Conservation (phyloP, 2,113 vertebrate genomes). For the Macquaria australasica region DNA sequence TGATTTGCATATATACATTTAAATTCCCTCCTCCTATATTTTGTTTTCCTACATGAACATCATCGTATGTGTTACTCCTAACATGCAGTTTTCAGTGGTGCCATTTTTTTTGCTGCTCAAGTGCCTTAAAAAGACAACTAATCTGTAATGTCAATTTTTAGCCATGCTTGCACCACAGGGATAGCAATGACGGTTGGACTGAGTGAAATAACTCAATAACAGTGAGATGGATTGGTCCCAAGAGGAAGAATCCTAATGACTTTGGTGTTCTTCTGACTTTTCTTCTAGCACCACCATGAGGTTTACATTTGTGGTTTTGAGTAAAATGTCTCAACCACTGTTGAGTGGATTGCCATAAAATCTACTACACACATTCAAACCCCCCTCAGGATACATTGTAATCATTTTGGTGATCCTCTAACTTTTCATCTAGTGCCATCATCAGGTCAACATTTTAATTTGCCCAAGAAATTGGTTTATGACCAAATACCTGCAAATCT, state of each 20-base stretch:
- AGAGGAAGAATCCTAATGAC: background rate
- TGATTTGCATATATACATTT: background rate
- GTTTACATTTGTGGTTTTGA: too few relatives aligned
- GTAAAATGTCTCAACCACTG: too few relatives aligned
- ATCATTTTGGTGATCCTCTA: too few relatives aligned
- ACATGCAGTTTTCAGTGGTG: background rate
- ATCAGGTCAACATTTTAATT: too few relatives aligned
- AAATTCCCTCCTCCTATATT: background rate
- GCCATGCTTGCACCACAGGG: background rate
- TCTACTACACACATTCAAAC: too few relatives aligned
- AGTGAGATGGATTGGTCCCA: background rate
- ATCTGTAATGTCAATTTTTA: background rate
- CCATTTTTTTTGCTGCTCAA: background rate
- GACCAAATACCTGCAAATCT: too few relatives aligned
- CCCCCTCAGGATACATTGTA: too few relatives aligned
- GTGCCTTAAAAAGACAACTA: background rate
- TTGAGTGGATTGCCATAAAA: too few relatives aligned
- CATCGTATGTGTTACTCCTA: background rate
- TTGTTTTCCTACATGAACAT: background rate
- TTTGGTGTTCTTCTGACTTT: background rate
- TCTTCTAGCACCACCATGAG: background rate
- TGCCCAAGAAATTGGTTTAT: too few relatives aligned
- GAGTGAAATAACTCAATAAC: background rate
- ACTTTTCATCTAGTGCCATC: too few relatives aligned
- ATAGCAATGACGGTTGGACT: background rate